Evolutionary conservation across 2,797 vertebrate genomes (phyloP), one percentile per base, ranked within the genome.

Genomic region (Phataginus tricuspis): DNA sequence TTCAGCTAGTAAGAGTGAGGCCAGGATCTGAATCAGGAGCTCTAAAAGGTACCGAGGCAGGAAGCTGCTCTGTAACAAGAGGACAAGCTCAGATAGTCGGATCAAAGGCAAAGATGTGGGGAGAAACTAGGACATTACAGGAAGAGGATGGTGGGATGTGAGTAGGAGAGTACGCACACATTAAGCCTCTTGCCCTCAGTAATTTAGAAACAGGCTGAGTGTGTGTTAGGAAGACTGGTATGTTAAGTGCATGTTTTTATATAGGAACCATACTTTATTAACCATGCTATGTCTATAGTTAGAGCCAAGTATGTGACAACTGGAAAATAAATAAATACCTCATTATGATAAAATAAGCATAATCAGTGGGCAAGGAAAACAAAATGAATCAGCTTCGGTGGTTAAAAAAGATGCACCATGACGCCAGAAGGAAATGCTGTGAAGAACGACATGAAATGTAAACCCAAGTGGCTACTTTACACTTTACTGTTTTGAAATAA

Each of bases 211-310:
- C 5, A 49, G 39, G 59, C 27, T 59, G 78, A 93, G 91, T 29
- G 64, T 25, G 39, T 82, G 39, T 68, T 59, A 39, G 5, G 57
- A 86, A 88, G 37, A 87, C 23, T 42, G 53, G 21, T 42, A 85
- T 3, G 78, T 14, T 84, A 94, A 97, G 94, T 96, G 88, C 72
- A 14, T 13, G 25, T 39, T 88, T 97, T 97, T 23, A 95, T 84
- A 95, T 25, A 95, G 90, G 84, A 98, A 82, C 6, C 5, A 39
- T 63, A 49, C 2, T 84, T 97, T 88, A 94, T 29, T 91, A 88
- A 77, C 93, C 79, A 86, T 29, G 34, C 23, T 34, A 21, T 64
- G 8, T 61, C 83, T 82, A n/a, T 82, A 77, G 57, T 61, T 89
- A 87, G 69, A 94, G 42, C 66, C 53, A 90, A 91, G 86, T 39